Evolutionary conservation across 30 jellyfish, hydroid and myxozoan species (phyloP).

Genomic region (Nemopilema nomurai): DNA sequence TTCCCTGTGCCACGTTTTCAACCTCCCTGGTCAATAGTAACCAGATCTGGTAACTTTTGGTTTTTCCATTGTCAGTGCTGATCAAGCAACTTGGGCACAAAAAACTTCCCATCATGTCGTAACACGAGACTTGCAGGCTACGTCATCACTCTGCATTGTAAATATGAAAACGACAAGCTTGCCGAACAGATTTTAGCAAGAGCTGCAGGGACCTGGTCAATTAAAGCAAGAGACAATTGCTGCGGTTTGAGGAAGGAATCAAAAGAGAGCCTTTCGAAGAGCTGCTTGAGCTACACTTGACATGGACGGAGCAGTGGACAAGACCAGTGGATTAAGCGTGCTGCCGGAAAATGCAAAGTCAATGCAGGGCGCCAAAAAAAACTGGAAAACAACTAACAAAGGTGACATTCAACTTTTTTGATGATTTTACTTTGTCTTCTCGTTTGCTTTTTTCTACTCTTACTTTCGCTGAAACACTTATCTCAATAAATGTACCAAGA

Average conservation of each 20-base stretch:
- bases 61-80: background rate
- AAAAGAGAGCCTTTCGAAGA: background rate
- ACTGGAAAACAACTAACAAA: constrained; percentile 26
- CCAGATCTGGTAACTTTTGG: background rate
- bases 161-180: background rate
- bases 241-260: background rate
- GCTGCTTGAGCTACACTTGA: background rate
- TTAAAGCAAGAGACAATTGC: background rate
- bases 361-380: constrained; percentile 1
- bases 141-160: background rate
- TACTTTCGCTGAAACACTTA: too few relatives aligned
- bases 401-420: constrained; percentile 2
- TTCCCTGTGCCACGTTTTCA: too few relatives aligned
- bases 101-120: background rate
- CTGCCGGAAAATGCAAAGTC: constrained; percentile 17
- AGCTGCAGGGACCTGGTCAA: background rate
- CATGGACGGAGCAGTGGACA: constrained; percentile 12
- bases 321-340: constrained; percentile 21
- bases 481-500: too few relatives aligned
- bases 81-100: background rate
- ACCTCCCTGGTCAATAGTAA: too few relatives aligned
- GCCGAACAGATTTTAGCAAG: background rate
- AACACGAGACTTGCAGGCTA: background rate
- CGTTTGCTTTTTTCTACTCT: too few relatives aligned
- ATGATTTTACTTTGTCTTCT: background rate